Conservation (phyloP, 2,888 invertebrate species). For the Melikaiella ostensackeni region DNA sequence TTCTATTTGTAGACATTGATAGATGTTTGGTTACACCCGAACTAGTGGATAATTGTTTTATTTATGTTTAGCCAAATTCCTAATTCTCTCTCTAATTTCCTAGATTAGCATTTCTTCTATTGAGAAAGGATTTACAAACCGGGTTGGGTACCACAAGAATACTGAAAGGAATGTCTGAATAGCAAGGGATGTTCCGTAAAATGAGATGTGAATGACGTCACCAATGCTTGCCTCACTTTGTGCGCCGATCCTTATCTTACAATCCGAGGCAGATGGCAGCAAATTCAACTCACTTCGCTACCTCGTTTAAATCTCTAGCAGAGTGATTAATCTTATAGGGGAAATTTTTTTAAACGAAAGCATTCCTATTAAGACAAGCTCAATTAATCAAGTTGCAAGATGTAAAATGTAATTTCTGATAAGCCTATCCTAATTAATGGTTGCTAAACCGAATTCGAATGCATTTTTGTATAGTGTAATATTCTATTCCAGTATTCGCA, state of each 20-base stretch:
- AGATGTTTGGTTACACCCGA: neutral
- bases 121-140: neutral
- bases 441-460: neutral
- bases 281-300: conserved; percentile 22
- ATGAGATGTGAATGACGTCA: conserved; percentile 31
- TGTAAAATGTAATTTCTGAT: neutral
- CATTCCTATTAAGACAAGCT: neutral
- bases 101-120: neutral
- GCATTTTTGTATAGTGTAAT: neutral
- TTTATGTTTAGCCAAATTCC: neutral
- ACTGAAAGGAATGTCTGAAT: neutral
- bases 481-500: neutral
- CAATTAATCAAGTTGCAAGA: neutral
- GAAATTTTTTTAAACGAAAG: neutral
- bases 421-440: neutral
- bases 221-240: conserved; percentile 33
- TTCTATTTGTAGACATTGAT: neutral
- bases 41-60: neutral
- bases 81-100: neutral
- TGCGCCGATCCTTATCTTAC: conserved; percentile 20
- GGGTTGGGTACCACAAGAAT: neutral
- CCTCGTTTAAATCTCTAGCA: conserved; percentile 20
- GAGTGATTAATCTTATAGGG: conserved; percentile 6
- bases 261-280: conserved; percentile 20
- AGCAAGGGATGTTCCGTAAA: conserved; percentile 17